A percentile compares a stretch with the other conserved stretches of the same genome.
These are phyloP conservation scores for Drosophila putrida DNA, from an alignment of 2,888 invertebrate species.

Conservation along the genomic window DNA sequence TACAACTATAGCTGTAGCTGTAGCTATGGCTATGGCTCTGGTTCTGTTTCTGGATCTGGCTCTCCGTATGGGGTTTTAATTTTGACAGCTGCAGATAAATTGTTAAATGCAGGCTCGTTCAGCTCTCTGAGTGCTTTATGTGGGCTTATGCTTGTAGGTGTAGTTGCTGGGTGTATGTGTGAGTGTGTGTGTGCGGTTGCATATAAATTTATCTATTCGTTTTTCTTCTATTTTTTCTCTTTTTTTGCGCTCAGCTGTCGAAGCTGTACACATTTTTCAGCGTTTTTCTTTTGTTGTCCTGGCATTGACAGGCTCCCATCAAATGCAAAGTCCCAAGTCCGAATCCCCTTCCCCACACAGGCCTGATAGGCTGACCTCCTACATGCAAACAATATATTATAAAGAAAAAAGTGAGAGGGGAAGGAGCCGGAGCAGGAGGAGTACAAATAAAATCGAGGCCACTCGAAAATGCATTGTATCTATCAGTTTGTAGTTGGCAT, in stretches of 20 bases:
- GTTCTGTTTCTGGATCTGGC: conserved; percentile 45
- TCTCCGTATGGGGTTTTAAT: conserved; percentile 83
- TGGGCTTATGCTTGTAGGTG: conserved; percentile 74
- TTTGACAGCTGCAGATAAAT: conserved; percentile 85
- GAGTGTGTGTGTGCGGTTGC: conserved; percentile 48
- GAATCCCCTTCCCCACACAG: conserved; percentile 2
- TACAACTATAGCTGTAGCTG: neutral
- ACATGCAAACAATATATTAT: conserved; percentile 36
- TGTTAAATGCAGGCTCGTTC: conserved; percentile 82
- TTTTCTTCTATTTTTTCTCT: conserved; percentile 10
- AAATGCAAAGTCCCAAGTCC: conserved; percentile 63
- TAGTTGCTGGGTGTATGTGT: conserved; percentile 17
- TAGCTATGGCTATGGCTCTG: conserved; percentile 43
- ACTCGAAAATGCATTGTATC: conserved; percentile 76
- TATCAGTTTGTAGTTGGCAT: conserved; percentile 73
- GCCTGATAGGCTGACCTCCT: conserved; percentile 57
- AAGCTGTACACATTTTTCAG: conserved; percentile 74
- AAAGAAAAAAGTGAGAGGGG: neutral
- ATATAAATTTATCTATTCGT: conserved; percentile 73
- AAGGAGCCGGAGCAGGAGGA: neutral
- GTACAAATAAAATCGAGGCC: conserved; percentile 47
- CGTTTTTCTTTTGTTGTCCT: conserved; percentile 70
- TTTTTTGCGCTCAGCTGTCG: conserved; percentile 63
- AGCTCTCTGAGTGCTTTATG: conserved; percentile 75
- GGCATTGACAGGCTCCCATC: conserved; percentile 78